phyloP scores from a whole-genome alignment of 1,140 invertebrate genomes.

The Pararge aegeria region DNA sequence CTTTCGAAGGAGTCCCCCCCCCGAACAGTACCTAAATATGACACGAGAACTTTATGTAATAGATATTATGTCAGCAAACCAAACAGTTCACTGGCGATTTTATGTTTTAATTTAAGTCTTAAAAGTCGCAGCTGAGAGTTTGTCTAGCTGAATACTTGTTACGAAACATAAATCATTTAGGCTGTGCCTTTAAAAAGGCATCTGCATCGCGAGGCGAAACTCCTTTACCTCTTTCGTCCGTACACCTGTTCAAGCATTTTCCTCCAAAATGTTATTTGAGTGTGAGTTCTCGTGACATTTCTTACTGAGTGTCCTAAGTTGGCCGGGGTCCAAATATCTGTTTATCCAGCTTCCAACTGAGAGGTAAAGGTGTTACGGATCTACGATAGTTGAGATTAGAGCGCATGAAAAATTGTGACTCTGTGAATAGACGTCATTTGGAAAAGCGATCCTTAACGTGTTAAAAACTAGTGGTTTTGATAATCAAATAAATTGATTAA shows the following conservation, averaged over 20 bases:
- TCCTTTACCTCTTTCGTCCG: neutral
- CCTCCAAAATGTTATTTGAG: slow-evolving; percentile 27
- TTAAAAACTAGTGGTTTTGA: no score
- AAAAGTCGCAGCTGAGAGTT: no score
- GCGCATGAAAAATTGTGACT: neutral
- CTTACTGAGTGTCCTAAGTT: slow-evolving; percentile 24
- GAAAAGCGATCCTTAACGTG: neutral
- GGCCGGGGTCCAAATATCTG: slow-evolving; percentile 31
- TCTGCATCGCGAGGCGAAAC: slow-evolving; percentile 6
- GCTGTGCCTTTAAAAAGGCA: slow-evolving; percentile 22
- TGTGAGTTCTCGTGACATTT: slow-evolving; percentile 28
- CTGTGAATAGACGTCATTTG: neutral
- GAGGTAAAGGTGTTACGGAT: slow-evolving; percentile 25
- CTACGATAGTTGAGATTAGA: slow-evolving; percentile 10
- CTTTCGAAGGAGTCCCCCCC: no score
- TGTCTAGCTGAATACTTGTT: no score
- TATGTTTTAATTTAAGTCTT: no score
- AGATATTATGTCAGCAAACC: no score
- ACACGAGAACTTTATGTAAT: no score
- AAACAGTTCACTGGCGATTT: no score
- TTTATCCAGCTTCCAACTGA: slow-evolving; percentile 29
- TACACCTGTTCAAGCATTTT: slow-evolving; percentile 28
- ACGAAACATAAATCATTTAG: slow-evolving; percentile 24
- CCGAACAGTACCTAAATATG: no score
- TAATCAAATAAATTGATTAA: no score